Evolutionary conservation across 2,113 vertebrate genomes (phyloP).

Genomic region (Otis tarda): DNA sequence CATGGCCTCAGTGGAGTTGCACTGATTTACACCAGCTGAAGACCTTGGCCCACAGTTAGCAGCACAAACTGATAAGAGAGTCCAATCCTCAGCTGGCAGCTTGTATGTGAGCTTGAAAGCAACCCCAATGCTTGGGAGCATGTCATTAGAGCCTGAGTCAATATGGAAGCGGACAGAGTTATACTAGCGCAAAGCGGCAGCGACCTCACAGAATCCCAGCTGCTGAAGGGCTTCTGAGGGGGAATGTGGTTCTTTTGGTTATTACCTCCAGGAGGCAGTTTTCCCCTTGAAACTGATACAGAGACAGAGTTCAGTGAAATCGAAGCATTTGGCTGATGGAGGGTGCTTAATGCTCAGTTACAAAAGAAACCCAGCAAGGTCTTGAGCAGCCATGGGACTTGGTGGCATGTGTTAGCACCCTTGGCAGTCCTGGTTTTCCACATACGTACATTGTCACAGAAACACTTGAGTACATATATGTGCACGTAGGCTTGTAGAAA

Average conservation of each 20-base stretch:
- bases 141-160: slow-evolving; percentile 21
- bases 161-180: not conserved
- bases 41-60: slow-evolving; percentile 30
- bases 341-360: not conserved
- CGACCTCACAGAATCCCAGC: not conserved
- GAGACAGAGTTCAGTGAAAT: not conserved
- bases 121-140: slow-evolving; percentile 15
- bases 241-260: not conserved
- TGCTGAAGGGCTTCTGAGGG: not conserved
- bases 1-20: slow-evolving; percentile 2
- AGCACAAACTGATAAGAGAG: slow-evolving; percentile 21
- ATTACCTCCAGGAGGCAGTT: not conserved
- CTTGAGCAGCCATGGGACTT: not conserved
- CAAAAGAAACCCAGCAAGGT: not conserved
- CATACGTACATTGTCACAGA: not conserved
- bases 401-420: not conserved
- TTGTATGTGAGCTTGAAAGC: slow-evolving; percentile 2
- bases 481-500: not conserved
- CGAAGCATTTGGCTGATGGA: not conserved
- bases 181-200: not conserved
- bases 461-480: not conserved
- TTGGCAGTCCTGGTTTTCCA: not conserved
- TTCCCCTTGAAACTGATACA: not conserved
- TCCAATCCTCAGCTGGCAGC: not conserved
- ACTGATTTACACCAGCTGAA: slow-evolving; percentile 54